Base-by-base conservation (phyloP, 2,113 vertebrate species). In the Balaeniceps rex region DNA sequence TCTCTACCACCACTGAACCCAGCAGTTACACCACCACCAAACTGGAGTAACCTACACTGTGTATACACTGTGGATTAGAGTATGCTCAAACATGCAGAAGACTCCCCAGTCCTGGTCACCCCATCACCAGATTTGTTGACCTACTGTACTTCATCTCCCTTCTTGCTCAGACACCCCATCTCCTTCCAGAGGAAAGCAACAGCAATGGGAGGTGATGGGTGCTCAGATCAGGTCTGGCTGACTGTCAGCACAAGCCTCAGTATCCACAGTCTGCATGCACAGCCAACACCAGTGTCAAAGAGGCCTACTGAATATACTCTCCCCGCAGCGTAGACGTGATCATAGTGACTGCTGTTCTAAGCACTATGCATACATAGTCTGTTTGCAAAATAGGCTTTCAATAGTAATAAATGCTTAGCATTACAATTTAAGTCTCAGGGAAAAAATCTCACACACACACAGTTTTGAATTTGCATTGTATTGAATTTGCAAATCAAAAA, bases 231-330 rank as follows among this genome's bases (percentile, higher is more conserved):
- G 46, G 13, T 11, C 69, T 65, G 69, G 11, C 29, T 19, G 47
- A 14, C 38, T 40, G 13, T 8, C 63, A 83, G 61, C 22, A 60
- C 28, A 34, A 52, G 51, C 17, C 44, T 31, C 7, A 1, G 34
- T 3, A 28, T 4, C 68, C 57, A 31, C 10, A 57, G 40, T 5
- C 44, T 38, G 42, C 68, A 28, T 2, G 24, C 31, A 51, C 26
- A 34, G 36, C 57, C 57, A 69, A 7, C 1, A 1, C 23, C n/a
- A 34, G 40, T 1, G 13, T 22, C 84, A 38, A 31, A 8, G 16
- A 33, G 51, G 0, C 2, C 57, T 10, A 10, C 86, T 25, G 58
- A 57, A 44, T 14, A 13, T 1, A 3, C 40, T 60, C 6, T 0
- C 36, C 22, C 25, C 2, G 3, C 38, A 15, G 34, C 0, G 3